Evolutionary conservation across 2,888 invertebrate species (phyloP), one percentile per base, ranked within the genome.

Genomic region (Trachelus troglodyta): DNA sequence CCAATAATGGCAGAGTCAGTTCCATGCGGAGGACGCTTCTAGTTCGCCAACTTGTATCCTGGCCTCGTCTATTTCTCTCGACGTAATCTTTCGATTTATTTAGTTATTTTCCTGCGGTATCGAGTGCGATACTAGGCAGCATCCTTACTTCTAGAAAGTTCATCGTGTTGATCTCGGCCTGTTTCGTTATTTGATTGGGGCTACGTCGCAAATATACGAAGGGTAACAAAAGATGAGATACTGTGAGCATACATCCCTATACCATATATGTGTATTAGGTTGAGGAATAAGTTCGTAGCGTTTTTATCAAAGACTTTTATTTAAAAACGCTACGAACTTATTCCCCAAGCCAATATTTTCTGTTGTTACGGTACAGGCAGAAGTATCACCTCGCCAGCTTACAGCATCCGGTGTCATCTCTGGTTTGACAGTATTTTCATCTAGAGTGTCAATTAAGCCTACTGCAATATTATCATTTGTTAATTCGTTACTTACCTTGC

Each of bases 1-100:
- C 87, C 87, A 89, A 89, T 89, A 89, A 89, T 86, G 86, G 86
- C 81, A 83, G 84, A 86, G 86, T 87, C 87, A 85, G 85, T 87
- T 86, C 81, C 86, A 85, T 85, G 84, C 84, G 71, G 71, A 33
- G 71, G 71, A 71, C 23, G 56, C 56, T 56, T 56, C 56, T 71
- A 71, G 71, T 71, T 71, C 33, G 71, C 71, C 71, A 71, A 71
- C 71, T 71, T 71, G 34, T 34, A 34, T 71, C 71, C 71, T 9
- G 71, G 33, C 80, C 79, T 78, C 79, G 73, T 56, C 30, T 31
- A 69, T 69, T 11, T 69, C 35, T 35, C 74, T 73, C 73, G 77
- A 77, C 80, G 83, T 84, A 84, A 82, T 83, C 80, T 80, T 83
- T 82, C 83, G 80, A 82, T 83, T 84, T 83, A 85, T 84, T 85